A percentile compares a stretch with the other conserved stretches of the same genome.
Conservation (phyloP, 2,113 vertebrate genomes). For the Hipposideros armiger region DNA sequence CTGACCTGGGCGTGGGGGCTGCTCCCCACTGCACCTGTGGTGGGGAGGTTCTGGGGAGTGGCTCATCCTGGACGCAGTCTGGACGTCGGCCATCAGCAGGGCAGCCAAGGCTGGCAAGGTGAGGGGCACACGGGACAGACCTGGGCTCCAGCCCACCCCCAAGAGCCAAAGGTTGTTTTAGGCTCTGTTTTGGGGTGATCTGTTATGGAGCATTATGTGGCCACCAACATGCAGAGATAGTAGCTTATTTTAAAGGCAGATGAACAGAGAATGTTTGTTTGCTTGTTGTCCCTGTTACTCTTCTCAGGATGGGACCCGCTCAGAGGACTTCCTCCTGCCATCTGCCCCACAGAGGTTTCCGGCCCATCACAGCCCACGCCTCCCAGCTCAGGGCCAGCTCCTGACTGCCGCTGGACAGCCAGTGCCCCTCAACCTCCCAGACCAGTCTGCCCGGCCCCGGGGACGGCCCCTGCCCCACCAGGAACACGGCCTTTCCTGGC, state of each 20-base stretch:
- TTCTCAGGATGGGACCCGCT: background rate
- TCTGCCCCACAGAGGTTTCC: no score
- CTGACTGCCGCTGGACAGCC: background rate
- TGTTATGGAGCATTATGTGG: background rate
- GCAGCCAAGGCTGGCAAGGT: background rate
- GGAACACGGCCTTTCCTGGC: background rate
- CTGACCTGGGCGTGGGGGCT: no score
- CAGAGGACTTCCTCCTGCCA: background rate
- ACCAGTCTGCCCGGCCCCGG: no score
- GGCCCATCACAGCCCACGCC: no score
- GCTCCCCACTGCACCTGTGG: background rate
- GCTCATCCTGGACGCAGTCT: background rate
- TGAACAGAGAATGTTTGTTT: accelerated
- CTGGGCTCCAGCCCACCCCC: background rate
- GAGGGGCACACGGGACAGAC: background rate
- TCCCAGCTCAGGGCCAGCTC: background rate
- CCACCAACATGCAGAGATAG: background rate
- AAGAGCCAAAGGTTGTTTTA: accelerated
- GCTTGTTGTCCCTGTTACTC: no score
- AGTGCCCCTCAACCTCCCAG: background rate
- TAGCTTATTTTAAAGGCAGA: background rate
- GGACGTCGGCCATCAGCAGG: background rate
- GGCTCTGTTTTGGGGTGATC: background rate
- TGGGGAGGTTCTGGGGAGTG: background rate
- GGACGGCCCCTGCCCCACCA: background rate